Percentiles rank a stretch among this genome's conserved stretches.
Conservation (phyloP, 2,113 vertebrate genomes). For the Brienomyrus longianalis region DNA sequence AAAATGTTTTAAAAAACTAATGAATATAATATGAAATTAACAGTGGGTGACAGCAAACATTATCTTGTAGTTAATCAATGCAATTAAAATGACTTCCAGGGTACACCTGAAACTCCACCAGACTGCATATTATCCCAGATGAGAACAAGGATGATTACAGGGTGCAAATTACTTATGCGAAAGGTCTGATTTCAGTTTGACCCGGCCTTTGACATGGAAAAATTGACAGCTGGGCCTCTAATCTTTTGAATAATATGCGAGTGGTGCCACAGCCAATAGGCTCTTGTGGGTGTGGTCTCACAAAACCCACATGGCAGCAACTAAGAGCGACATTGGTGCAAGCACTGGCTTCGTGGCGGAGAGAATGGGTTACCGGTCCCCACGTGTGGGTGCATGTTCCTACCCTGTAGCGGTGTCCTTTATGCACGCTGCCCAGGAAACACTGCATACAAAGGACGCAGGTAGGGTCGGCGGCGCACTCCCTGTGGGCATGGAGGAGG, state of each 20-base stretch:
- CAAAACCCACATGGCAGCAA: background rate
- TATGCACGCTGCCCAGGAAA: conserved; percentile 89
- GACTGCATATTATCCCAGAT: background rate
- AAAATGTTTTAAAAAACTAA: background rate
- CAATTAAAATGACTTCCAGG: background rate
- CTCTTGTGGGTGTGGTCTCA: background rate
- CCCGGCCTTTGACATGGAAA: background rate
- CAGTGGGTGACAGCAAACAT: background rate
- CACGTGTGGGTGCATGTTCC: conserved; percentile 33
- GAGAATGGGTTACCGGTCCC: background rate
- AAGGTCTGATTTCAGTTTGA: background rate
- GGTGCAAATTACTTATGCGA: background rate
- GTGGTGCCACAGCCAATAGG: background rate
- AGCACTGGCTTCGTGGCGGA: background rate
- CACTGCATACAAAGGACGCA: conserved; percentile 98
- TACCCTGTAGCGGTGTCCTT: conserved; percentile 93
- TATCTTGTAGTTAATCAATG: background rate
- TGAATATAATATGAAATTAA: background rate
- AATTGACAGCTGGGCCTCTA: background rate
- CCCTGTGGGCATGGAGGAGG: conserved; percentile 48
- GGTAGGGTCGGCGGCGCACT: conserved; percentile 93
- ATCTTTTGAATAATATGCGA: background rate
- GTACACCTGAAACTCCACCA: background rate
- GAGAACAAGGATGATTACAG: background rate
- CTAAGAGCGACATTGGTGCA: background rate